Evolutionary conservation across 2,113 vertebrate species (phyloP), one percentile per base, ranked within the genome.

Genomic region (Centropristis striata): DNA sequence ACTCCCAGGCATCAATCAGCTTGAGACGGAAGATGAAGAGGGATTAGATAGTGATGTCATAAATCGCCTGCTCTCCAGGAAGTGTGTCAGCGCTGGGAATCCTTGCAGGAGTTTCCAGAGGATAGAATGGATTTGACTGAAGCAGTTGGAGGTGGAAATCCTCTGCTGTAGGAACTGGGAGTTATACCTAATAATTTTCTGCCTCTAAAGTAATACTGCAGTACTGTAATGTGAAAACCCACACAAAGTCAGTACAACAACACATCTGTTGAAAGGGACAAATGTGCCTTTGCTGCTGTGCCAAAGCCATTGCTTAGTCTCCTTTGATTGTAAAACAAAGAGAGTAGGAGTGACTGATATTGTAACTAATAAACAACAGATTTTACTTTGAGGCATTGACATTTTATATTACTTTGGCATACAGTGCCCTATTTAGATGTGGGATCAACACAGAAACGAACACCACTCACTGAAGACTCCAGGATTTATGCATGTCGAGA

Each of bases 41-140:
- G 84, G 84, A 91, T 90, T 89, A 86, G 83, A 88, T 77, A 78
- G 91, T 86, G 85, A 91, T 92, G 89, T 89, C 81, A 91, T 90
- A 94, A 91, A 93, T 91, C 77, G 78, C 59, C 80, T 55, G 63
- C 86, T 82, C 83, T 82, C 42, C 79, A 88, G 86, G 87, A 92
- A 83, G 87, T 85, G 72, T 91, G 70, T 92, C 84, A 81, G 88
- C 72, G 18, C 20, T 73, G 75, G 91, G 82, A 88, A 82, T 85
- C 86, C 80, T 91, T 47, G 44, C 81, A 63, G 70, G 70, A 83
- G 73, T 77, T 89, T 92, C 84, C 74, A 85, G 59, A 80, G 67
- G 86, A 86, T 81, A 71, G 86, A 84, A 90, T 85, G 73, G 84
- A 86, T 88, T 86, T 85, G 84, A 90, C 77, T 78, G 49, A 72